phyloP scores from a whole-genome alignment of 2,888 invertebrate species.

The Pantelozetes paolii region DNA sequence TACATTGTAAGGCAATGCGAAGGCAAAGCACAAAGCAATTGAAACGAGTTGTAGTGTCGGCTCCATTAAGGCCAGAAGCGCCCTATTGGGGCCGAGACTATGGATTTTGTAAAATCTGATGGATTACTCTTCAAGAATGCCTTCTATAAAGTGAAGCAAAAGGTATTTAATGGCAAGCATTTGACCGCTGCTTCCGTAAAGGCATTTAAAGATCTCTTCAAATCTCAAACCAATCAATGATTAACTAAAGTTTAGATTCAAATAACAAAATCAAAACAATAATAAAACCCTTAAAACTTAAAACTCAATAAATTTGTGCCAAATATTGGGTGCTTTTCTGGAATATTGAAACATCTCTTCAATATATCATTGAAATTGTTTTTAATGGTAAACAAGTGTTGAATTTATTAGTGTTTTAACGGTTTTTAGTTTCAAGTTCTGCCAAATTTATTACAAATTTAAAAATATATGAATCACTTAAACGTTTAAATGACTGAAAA shows the following conservation, averaged over 20 bases:
- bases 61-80: constrained; percentile 27
- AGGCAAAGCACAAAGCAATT: background rate
- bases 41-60: constrained; percentile 27
- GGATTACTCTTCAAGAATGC: constrained; percentile 29
- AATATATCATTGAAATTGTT: background rate
- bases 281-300: background rate
- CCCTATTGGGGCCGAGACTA: constrained; percentile 16
- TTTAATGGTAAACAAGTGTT: constrained; percentile 5
- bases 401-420: constrained; percentile 23
- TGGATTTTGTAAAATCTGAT: constrained; percentile 30
- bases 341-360: background rate
- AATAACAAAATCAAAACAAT: background rate
- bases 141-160: constrained; percentile 8
- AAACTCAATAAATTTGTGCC: no score
- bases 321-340: no score
- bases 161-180: constrained; percentile 15
- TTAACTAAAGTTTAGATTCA: background rate
- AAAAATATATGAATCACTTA: constrained; percentile 13
- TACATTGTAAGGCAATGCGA: no score
- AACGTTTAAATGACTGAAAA: background rate
- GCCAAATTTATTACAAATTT: constrained; percentile 19
- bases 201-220: background rate
- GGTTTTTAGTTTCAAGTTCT: constrained; percentile 29
- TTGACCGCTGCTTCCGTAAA: constrained; percentile 26
- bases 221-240: background rate